Evolutionary conservation across 2,797 vertebrate species (phyloP), one percentile per base, ranked within the genome.

Genomic region (Rhincodon typus): DNA sequence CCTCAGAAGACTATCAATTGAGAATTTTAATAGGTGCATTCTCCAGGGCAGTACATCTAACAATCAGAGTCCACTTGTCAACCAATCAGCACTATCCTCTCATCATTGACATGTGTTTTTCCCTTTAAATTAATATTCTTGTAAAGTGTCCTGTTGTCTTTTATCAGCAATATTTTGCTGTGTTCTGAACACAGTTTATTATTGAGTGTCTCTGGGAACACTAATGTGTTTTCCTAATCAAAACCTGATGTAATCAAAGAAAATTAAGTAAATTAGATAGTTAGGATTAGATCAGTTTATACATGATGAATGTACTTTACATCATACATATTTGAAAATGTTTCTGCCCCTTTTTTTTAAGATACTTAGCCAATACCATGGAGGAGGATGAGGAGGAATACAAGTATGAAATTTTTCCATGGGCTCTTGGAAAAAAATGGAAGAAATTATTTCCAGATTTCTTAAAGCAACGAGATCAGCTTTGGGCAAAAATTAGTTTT

Each of bases 321-420:
- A 38, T 91, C 30, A 10, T n/a, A 1, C 74, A 95, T 90, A 34
- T 30, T 91, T 82, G 42, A 70, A 72, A 72, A 82, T 95, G 27
- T 82, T 67, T 96, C 50, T 90, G 13, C 50, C 70, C 53, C 25
- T 95, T 46, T 95, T 77, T 95, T 95, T 50, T 50, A 50, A 99
- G 99, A 95, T 99, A 99, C 97, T 98, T 99, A 95, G 99, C 99
- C 96, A 99, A 99, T 97, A 99, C 98, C 95, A 98, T 99, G 98
- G 99, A 99, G 98, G 99, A 99, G 97, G 99, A 99, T 30, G 98
- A 99, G 95, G 98, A 99, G 97, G 98, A 99, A 97, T 97, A 96
- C 53, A 99, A 99, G 96, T 99, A 99, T 96, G 99, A 99, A 96
- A 99, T 99, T 96, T 99, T 99, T 96, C 98, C 99, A 1, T 99